Conservation (phyloP, 2,113 vertebrate species). For the Hydrochoerus hydrochaeris region DNA sequence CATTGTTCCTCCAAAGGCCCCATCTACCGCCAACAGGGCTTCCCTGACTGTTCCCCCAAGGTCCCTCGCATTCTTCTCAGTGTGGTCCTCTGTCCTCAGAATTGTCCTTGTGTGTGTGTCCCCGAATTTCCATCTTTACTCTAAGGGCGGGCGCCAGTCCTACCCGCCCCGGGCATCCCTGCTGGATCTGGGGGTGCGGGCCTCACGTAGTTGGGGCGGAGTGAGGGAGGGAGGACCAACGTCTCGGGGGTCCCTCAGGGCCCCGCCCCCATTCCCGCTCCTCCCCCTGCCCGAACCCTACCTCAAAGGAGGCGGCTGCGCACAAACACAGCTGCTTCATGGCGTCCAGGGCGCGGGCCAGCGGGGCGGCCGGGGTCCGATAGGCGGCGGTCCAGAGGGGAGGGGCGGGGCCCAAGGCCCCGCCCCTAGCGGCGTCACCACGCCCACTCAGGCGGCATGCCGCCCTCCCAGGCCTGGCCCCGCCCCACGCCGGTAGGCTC, state of each 20-base stretch:
- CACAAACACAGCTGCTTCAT: constrained; percentile 93
- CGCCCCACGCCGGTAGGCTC: background rate
- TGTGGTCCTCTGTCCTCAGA: background rate
- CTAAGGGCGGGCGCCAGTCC: background rate
- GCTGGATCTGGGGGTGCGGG: rapidly evolving
- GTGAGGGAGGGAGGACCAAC: background rate
- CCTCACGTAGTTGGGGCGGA: background rate
- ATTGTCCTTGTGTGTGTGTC: background rate
- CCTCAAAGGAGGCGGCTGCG: constrained; percentile 88
- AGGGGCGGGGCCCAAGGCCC: background rate
- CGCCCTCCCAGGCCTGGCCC: background rate
- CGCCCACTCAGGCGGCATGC: background rate
- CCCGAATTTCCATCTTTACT: background rate
- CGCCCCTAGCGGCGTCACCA: background rate
- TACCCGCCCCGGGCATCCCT: background rate
- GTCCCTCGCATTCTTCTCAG: background rate
- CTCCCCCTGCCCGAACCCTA: constrained; percentile 84
- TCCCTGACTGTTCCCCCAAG: no score
- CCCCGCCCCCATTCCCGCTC: background rate
- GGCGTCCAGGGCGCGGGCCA: constrained; percentile 83
- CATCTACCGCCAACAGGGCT: background rate
- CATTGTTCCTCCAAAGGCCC: background rate
- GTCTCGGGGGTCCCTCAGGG: background rate
- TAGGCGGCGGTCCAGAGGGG: background rate
- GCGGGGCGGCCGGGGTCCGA: background rate